Conservation (phyloP, 2,888 invertebrate genomes). For the Steromphala cineraria region DNA sequence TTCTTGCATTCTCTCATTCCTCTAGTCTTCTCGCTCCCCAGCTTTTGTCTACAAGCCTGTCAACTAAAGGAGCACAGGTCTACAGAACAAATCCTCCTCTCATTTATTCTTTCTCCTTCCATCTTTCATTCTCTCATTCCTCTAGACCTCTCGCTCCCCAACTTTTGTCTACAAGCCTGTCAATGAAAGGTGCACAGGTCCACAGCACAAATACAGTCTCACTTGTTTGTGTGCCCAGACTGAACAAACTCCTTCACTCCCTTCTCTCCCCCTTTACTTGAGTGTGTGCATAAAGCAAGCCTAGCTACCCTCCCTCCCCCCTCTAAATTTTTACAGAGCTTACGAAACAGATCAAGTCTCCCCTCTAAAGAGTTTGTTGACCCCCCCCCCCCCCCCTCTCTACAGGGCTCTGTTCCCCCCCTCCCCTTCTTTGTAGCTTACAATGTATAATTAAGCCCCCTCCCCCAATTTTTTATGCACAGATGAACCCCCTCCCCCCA, state of each 20-base stretch:
- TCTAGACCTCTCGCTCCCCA: not conserved
- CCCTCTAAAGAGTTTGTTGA: too few species aligned
- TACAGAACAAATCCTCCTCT: too few species aligned
- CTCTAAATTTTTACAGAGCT: not conserved
- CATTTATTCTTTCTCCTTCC: too few species aligned
- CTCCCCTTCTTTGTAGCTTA: too few species aligned
- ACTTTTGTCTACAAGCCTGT: not conserved
- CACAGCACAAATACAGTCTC: conserved; percentile 2
- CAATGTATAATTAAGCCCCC: too few species aligned
- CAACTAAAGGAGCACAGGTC: too few species aligned
- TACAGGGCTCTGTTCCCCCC: not conserved
- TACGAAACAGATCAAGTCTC: not conserved
- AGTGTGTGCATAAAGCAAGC: not conserved
- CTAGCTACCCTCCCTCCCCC: not conserved
- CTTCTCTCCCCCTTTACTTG: not conserved
- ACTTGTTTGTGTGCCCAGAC: not conserved
- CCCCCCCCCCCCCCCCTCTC: not conserved
- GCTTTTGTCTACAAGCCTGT: too few species aligned
- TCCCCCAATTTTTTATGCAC: too few species aligned
- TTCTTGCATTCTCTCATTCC: not conserved
- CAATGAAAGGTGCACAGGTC: not conserved
- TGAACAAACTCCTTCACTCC: not conserved
- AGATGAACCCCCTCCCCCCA: too few species aligned
- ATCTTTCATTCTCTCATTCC: too few species aligned
- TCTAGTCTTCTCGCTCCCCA: too few species aligned